These are phyloP conservation scores for Apostichopus japonicus DNA, from an alignment of 35 echinoderm and acorn worm species.

Conservation along the genomic window DNA sequence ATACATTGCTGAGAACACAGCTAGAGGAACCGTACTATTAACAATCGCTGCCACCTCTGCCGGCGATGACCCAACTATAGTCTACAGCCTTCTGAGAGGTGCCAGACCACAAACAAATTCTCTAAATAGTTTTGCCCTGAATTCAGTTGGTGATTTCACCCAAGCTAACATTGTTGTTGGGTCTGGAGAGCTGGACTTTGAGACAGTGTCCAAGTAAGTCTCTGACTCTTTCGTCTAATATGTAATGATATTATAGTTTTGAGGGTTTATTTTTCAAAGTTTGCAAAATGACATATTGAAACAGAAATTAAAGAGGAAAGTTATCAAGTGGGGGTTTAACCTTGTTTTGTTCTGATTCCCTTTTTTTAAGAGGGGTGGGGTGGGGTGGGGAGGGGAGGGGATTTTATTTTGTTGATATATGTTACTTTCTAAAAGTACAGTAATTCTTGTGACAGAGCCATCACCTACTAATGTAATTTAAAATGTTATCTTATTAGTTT, in stretches of 20 bases:
- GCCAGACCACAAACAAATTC: conserved; percentile 51
- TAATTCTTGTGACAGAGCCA: no score
- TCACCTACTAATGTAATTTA: no score
- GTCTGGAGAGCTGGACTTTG: conserved; percentile 34
- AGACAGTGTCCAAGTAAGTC: conserved; percentile 22
- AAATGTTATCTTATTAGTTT: no score
- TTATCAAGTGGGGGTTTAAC: no score
- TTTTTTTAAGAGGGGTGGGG: no score
- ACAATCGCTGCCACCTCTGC: not conserved
- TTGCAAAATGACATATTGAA: no score
- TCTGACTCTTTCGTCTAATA: not conserved
- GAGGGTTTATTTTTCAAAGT: no score
- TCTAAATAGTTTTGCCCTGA: conserved; percentile 34
- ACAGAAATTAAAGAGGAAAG: no score
- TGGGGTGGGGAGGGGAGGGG: no score
- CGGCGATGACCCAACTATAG: not conserved
- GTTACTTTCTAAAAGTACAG: no score
- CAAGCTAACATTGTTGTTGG: conserved; percentile 6
- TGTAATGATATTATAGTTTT: not conserved
- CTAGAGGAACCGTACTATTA: not conserved
- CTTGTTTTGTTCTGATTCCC: no score
- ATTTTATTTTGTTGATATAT: no score
- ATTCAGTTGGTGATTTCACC: conserved; percentile 10
- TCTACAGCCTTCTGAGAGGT: conserved; percentile 18
- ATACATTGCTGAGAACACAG: not conserved